Conservation (phyloP, 1,140 invertebrate genomes). For the Proales similis region DNA sequence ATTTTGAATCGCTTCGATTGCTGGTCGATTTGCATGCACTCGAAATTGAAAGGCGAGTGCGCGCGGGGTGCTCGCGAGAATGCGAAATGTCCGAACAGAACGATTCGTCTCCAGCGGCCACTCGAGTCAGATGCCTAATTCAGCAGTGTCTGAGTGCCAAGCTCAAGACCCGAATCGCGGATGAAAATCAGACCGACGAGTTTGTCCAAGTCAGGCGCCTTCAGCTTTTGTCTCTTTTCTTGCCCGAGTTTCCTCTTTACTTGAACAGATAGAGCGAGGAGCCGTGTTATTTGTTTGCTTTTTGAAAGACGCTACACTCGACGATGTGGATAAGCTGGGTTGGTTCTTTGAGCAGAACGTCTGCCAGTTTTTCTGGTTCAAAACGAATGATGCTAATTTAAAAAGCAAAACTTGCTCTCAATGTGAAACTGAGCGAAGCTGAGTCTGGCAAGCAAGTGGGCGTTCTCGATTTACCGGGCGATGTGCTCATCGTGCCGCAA, state of each 20-base stretch:
- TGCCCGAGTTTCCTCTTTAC: conserved; percentile 12
- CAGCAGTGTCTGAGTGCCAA: conserved; percentile 44
- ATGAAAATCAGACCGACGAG: conserved; percentile 39
- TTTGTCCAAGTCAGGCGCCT: conserved; percentile 41
- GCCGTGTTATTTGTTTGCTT: conserved; percentile 51
- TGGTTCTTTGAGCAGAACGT: conserved; percentile 31
- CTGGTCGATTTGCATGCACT: too few species aligned
- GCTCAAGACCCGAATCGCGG: conserved; percentile 42
- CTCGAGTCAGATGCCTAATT: conserved; percentile 35
- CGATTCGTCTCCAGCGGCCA: neutral
- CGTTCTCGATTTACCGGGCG: conserved; percentile 48
- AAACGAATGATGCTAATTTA: conserved; percentile 38
- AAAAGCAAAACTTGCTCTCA: conserved; percentile 49
- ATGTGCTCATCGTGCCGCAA: conserved; percentile 55
- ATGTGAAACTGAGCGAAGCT: conserved; percentile 46
- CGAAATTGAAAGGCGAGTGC: too few species aligned
- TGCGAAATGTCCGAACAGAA: conserved; percentile 12
- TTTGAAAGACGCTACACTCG: conserved; percentile 46
- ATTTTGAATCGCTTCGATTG: too few species aligned
- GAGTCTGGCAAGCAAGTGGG: conserved; percentile 44
- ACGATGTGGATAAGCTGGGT: conserved; percentile 48
- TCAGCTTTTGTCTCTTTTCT: neutral
- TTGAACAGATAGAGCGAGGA: conserved; percentile 41
- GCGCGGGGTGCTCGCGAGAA: too few species aligned
- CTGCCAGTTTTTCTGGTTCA: neutral